Base-by-base conservation (phyloP, 2,797 vertebrate genomes). In the Brotula barbata region DNA sequence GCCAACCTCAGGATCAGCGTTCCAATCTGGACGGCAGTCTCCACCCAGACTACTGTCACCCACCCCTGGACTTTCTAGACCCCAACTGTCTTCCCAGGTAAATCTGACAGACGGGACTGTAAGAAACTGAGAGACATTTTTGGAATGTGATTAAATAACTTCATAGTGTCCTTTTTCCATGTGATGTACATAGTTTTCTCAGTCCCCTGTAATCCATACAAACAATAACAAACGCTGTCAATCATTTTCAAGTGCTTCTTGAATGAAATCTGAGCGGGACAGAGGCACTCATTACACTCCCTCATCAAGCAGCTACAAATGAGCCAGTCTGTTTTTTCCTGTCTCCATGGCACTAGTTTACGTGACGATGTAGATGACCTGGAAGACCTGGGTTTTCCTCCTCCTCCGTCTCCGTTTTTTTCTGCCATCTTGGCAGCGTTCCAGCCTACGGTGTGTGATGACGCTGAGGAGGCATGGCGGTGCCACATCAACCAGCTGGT, bases 391-490 rank as follows among this genome's bases (percentile, higher is more conserved):
- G 91, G 89, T 47, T 90, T 93, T 42, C 95, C 97, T 15, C 96
- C 96, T 33, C 95, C 94, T 17, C 97, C 96, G 6, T 98, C 96
- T 0, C 97, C 95, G 0, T 99, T 99, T 89, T 97, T 99, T 88
- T 97, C 95, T 0, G 97, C 96, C 89, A 98, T 99, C 88, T 90
- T 99, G 28, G 96, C 97, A 57, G 97, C 96, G 0, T 99, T 99
- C 86, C 95, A 98, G 69, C 97, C 97, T 8, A 82, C 91, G 0
- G 92, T 93, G 64, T 99, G 94, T 54, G 96, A 98, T 5, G 95
- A 98, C 6, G 95, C 94, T 0, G 97, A 98, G 77, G 97, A 97
- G 72, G 95, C 97, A 9, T 99, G 97, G 97, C 94, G 93, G 8
- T 95, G 92, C 73, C 97, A 99, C 40, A 90, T 99, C 83, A 96